Evolutionary conservation across 2,888 invertebrate species (phyloP).

Genomic region (Synergus laeviventris): DNA sequence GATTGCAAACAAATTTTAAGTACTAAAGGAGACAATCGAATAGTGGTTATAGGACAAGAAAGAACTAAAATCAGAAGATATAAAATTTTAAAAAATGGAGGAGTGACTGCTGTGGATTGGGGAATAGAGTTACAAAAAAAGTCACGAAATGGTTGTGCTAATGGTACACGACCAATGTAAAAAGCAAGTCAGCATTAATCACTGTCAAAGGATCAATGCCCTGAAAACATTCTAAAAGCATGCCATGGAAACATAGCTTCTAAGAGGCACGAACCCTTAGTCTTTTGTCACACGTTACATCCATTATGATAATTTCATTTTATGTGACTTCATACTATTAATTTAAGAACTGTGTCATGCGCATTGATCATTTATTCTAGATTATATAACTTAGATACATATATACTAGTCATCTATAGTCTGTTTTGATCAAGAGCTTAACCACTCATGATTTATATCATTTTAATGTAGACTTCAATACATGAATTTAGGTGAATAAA

Average conservation of each 20-base stretch:
- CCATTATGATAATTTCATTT: not conserved
- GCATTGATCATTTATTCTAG: not conserved
- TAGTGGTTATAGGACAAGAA: not conserved
- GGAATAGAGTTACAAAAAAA: constrained; percentile 7
- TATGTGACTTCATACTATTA: not conserved
- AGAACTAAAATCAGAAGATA: not conserved
- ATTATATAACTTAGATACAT: too few species aligned
- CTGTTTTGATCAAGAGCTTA: too few species aligned
- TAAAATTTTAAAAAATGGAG: constrained; percentile 7
- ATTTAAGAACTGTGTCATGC: too few species aligned
- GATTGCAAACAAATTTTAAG: not conserved
- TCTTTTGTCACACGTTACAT: not conserved
- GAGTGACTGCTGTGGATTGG: not conserved
- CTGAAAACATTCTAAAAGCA: constrained; percentile 27
- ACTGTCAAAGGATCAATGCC: constrained; percentile 25
- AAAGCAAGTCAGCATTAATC: constrained; percentile 17
- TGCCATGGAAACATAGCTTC: constrained; percentile 6
- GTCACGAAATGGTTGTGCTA: constrained; percentile 11
- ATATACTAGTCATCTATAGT: too few species aligned
- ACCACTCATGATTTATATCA: too few species aligned
- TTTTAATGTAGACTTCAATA: too few species aligned
- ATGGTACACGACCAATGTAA: constrained; percentile 30
- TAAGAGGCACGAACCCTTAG: constrained; percentile 3
- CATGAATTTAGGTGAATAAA: too few species aligned
- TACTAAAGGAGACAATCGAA: not conserved